Evolutionary conservation across 2,888 invertebrate genomes (phyloP).

Genomic region (Caenorhabditis angaria): DNA sequence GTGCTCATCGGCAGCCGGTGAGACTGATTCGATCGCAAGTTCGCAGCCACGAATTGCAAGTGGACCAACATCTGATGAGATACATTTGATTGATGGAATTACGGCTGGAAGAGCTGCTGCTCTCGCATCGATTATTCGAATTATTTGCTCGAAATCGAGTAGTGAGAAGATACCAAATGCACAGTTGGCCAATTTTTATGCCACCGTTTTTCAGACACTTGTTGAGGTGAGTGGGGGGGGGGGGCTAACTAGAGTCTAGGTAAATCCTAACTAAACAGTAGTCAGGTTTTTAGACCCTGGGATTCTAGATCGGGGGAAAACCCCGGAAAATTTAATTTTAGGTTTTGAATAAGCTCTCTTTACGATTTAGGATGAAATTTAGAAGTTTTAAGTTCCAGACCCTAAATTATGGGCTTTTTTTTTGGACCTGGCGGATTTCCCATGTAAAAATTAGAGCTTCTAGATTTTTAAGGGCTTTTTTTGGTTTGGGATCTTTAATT

Average conservation of each 20-base stretch:
- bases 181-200: constrained; percentile 91
- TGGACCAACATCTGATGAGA: constrained; percentile 11
- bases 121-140: constrained; percentile 83
- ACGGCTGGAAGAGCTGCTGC: constrained; percentile 56
- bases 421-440: no score
- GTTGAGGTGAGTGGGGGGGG: constrained; percentile 61
- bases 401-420: no score
- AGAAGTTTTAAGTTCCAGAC: not conserved
- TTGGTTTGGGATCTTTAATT: no score
- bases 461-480: no score
- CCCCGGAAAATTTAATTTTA: no score
- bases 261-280: no score
- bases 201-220: constrained; percentile 84
- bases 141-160: constrained; percentile 93
- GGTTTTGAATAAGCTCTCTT: no score
- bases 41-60: constrained; percentile 19
- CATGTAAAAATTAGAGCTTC: no score
- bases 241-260: no score
- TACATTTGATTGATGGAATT: constrained; percentile 39
- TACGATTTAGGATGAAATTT: not conserved
- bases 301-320: no score
- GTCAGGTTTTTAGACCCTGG: no score
- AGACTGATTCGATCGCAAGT: constrained; percentile 23
- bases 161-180: constrained; percentile 89
- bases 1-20: constrained; percentile 46